Evolutionary conservation across 2,888 invertebrate species (phyloP), one percentile per base, ranked within the genome.

Genomic region (Dorcus parallelipipedus): DNA sequence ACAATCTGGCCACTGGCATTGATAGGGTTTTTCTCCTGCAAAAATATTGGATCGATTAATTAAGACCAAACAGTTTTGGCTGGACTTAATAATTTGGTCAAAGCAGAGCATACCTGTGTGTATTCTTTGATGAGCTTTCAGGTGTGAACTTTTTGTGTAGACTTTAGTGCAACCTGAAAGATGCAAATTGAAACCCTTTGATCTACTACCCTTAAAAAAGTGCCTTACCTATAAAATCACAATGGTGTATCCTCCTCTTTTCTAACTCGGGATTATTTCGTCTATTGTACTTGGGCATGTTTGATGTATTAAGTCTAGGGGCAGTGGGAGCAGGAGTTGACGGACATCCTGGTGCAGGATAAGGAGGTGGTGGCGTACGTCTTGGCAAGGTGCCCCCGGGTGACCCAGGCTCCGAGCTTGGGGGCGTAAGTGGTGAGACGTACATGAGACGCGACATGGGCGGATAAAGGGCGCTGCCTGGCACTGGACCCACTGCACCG

Each of bases 1-100:
- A 81, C 97, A 97, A 75, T 96, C 96, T 49, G 95, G 94, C 97
- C 97, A 97, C 76, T 94, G 94, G 81, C 97, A 97, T 76, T 94
- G 93, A 82, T 97, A 97, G 66, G 97, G 97, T 80, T 97, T 97
- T 80, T 97, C 97, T 70, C 97, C 97, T 95, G 83, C 8, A 82
- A 82, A 62, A 66, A 38, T 14, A 43, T 9, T 43, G 6, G 6
- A 33, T 33, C 26, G 5, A 6, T 33, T 5, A 14, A 14, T 14
- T 14, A 14, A 14, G 14, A 14, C 14, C 26, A 6, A 33, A 20
- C 20, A 20, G 1, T 20, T 20, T 20, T 20, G 1, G 20, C 20
- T 20, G 20, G 20, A 20, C 20, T 20, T 20, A 20, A 20, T 20
- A 20, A 3, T 40, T 40, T 40, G 9, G 10, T 9, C 14, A 41